Evolutionary conservation across 2,888 invertebrate genomes (phyloP), one percentile per base, ranked within the genome.

Genomic region (Hirtodrosophila duncani): DNA sequence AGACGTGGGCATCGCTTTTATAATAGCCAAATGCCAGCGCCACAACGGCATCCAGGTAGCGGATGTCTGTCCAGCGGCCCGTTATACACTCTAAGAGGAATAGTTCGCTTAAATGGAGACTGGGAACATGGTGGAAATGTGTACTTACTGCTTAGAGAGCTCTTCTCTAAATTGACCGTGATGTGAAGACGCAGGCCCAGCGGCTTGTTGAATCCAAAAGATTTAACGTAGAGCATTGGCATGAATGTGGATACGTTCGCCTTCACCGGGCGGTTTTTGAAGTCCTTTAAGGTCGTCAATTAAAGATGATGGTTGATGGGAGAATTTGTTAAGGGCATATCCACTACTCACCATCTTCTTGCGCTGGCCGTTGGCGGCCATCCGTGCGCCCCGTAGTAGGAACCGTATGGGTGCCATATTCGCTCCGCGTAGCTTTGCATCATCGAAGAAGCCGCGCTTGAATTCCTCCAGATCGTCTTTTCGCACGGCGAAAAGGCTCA

Each of bases 21-120:
- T 63, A 85, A 33, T 82, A 85, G 4, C 84, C 82, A 51, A 85
- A 83, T 2, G 86, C 82, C 16, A 87, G 16, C 3, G 84, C 74
- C 5, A 84, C 43, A 4, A 83, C 63, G 1, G 84, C 85, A 21
- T 86, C 85, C n/a, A 77, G 51, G 55, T 82, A 85, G n/a, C 52
- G 37, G 1, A 80, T 20, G 0, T 48, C 33, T 1, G 56, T 49
- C 43, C 52, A 60, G n/a, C 42, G 62, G 14, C 74, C 74, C 10
- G 24, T 29, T 0, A 80, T 62, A 8, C n/a, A 43, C 36, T 75
- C 80, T 74, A 3, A 2, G 16, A 10, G 11, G 29, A 13, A 16
- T 1, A 7, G 3, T 1, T 31, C 2, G 1, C 5, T 6, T 5
- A 6, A 21, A 13, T 14, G 0, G 3, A 2, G 5, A 8, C 2